Evolutionary conservation across 2,888 invertebrate genomes (phyloP), one percentile per base, ranked within the genome.

Genomic region (Mesochorus sp.): DNA sequence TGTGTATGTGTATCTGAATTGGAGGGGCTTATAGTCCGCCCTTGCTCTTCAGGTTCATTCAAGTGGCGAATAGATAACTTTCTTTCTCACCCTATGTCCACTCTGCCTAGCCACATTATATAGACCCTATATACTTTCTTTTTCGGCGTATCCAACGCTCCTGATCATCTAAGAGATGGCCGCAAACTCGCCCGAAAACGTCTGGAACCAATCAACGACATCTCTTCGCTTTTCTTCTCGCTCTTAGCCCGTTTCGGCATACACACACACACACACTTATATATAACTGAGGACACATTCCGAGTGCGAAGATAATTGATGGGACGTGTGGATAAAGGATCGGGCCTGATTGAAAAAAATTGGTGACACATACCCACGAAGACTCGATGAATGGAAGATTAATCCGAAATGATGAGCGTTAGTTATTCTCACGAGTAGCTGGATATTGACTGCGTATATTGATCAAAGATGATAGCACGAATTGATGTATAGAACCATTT

Each of bases 141-240:
- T 49, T 21, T 51, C 39, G 17, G 10, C 53, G 57, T 26, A 28
- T 14, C n/a, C n/a, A 21, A 62, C 55, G 66, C 71, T 61, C 55
- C 75, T 61, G 80, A 72, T 81, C 71, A 67, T 19, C 53, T 71
- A 53, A 67, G 31, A 44, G 68, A 64, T 67, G 73, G n/a, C 79
- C 80, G 62, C 72, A 79, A 75, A 71, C 62, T 78, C 61, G 49
- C 44, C 71, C 75, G 49, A 70, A 57, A 77, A 67, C 80, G 79
- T 79, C 81, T 77, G 80, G 72, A 76, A 80, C 80, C 80, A 80
- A 79, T 79, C 79, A 81, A 76, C 78, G 71, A 71, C 67, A 72
- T 77, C 34, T 37, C 57, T 26, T 55, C 47, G 31, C 47, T 34
- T 68, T 34, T 26, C 51, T 34, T 51, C 37, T 37, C 53, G 1